Evolutionary conservation across 2,797 vertebrate species (phyloP), one percentile per base, ranked within the genome.

Genomic region (Odontamblyopus lacepedii): DNA sequence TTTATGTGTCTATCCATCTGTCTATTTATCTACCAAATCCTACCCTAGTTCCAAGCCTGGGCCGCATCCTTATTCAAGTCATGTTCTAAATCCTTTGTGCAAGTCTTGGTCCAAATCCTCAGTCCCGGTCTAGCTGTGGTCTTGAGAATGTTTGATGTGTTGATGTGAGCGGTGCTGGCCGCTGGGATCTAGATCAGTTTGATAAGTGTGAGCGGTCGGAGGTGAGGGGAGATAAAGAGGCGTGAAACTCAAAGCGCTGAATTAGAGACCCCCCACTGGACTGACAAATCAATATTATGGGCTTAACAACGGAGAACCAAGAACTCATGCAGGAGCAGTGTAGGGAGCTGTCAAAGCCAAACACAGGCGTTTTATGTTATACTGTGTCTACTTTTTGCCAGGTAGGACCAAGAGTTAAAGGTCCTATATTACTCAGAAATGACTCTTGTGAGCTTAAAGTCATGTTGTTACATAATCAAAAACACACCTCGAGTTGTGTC

Each of bases 191-290:
- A 56, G 48, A 53, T 50, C 66, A 35, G 51, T 53, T 35, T 32
- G 66, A 68, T 57, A 55, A 68, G 51, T 68, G 53, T 26, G 12
- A 19, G 51, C n/a, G 66, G 66, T 68, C 66, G 41, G 51, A 68
- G 66, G 66, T 68, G 29, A 68, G 30, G 5, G 30, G 11, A 56
- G 66, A 68, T 68, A 68, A 68, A 68, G 66, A 68, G 50, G 9
- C 53, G 66, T 68, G 66, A 68, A 68, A 68, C 66, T 68, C 66
- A 56, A 56, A 35, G 66, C 53, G 66, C 51, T 67, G 66, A 67
- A 56, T 53, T 30, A 67, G 18, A 56, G 29, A 67, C 50, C 53
- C n/a, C 63, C 64, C 64, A 1, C 64, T 30, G 64, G 53, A 35
- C 29, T 32, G 12, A 38, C 51, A 38, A 18, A 51, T 68, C 66